phyloP scores from a whole-genome alignment of 2,113 vertebrate species.

The Furnarius figulus region DNA sequence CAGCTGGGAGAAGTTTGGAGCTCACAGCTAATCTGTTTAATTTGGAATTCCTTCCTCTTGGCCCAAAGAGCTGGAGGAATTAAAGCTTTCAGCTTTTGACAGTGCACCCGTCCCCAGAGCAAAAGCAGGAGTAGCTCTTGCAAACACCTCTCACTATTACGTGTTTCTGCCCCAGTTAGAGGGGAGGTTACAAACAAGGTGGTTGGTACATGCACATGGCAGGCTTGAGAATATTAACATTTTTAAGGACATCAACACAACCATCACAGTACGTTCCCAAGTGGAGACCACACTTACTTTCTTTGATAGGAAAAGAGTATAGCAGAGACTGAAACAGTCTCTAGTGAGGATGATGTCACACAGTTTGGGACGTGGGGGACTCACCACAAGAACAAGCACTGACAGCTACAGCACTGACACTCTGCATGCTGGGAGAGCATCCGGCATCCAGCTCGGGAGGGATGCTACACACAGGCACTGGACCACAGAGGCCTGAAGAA shows the following conservation, averaged over 20 bases:
- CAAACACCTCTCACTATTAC: accelerated
- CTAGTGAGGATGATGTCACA: background rate
- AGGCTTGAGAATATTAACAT: accelerated
- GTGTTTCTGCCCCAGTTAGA: background rate
- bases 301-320: background rate
- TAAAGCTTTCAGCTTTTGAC: background rate
- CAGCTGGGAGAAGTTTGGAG: constrained; percentile 12
- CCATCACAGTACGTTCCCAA: background rate
- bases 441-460: accelerated
- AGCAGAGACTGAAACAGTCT: background rate
- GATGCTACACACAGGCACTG: background rate
- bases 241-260: background rate
- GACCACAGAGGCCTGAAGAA: accelerated
- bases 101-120: background rate
- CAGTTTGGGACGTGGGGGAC: background rate
- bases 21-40: constrained; percentile 24
- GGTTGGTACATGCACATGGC: accelerated
- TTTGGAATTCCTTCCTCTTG: constrained; percentile 31
- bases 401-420: accelerated
- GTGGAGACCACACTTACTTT: accelerated
- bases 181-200: background rate
- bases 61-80: background rate
- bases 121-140: background rate
- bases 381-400: background rate
- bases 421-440: accelerated